Percentiles rank a stretch among this genome's conserved stretches.
These are phyloP conservation scores for Junco hyemalis DNA, from an alignment of 2,113 vertebrate genomes.

Conservation along the genomic window DNA sequence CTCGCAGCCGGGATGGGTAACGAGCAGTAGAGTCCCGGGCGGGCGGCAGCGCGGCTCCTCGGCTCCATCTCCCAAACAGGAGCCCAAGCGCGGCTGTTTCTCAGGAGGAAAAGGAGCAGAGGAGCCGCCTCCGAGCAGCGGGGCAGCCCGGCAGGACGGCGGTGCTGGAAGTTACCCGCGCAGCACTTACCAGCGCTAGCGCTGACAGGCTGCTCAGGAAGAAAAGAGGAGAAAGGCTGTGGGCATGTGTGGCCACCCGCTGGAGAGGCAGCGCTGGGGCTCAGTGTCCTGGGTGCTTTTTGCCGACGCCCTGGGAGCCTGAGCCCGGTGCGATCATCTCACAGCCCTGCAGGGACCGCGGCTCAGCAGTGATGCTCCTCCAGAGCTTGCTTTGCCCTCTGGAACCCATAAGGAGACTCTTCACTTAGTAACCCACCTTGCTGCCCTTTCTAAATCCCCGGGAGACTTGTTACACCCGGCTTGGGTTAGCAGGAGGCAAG, in stretches of 20 bases:
- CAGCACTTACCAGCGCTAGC: not conserved
- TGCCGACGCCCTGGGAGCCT: not conserved
- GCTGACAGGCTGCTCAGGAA: not conserved
- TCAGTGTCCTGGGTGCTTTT: not conserved
- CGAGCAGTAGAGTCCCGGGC: accelerated
- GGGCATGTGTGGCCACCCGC: not conserved
- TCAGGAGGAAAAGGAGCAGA: not conserved
- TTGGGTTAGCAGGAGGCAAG: not conserved
- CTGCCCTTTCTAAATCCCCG: not conserved
- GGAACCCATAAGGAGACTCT: not conserved
- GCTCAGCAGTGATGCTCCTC: not conserved
- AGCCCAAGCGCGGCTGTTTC: not conserved
- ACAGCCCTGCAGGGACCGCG: accelerated
- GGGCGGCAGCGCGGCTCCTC: accelerated
- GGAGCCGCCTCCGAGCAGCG: not conserved
- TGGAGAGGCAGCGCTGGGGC: not conserved
- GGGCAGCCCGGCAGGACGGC: not conserved
- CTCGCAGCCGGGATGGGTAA: accelerated
- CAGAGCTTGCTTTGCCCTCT: not conserved
- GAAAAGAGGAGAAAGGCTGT: not conserved
- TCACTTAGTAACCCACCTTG: not conserved
- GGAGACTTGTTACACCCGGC: not conserved
- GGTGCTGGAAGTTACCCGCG: accelerated
- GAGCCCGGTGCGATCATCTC: not conserved
- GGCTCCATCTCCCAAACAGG: accelerated